Evolutionary conservation across 2,113 vertebrate genomes (phyloP), one percentile per base, ranked within the genome.

Genomic region (Corvus cornix): DNA sequence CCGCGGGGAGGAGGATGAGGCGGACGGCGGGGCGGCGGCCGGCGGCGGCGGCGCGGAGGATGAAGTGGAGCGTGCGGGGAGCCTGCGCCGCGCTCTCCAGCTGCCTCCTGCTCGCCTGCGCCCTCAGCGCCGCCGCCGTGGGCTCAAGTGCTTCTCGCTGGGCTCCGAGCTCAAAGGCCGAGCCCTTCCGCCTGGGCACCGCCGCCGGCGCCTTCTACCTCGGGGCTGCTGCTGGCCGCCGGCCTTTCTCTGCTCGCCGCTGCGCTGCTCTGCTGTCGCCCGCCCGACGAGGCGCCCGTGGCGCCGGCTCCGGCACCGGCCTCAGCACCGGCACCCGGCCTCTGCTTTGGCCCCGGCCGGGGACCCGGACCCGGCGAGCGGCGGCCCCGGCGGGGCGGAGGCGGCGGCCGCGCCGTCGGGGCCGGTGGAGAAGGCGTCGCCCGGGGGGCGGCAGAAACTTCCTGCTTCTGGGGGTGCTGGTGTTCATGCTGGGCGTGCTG

Each of bases 41-140:
- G 63, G 63, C 63, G 63, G 63, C 63, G 63, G 63, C 64, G 64
- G 64, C 98, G 98, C 98, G 98, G 98, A 99, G 98, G 98, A 99
- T 99, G 99, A 99, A 99, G 99, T 98, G 98, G 98, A 99, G 98
- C 98, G 98, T 98, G 97, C 98, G 98, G 98, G 99, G 99, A 98
- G 98, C 98, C 98, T 99, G 99, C 98, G 98, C 98, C 98, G 98
- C 99, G 97, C 98, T 99, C 94, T 99, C 99, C 98, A 98, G 98
- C 98, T 98, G 98, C 97, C 98, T 99, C 97, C 98, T 99, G 97
- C 98, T 99, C 97, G 98, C 98, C 97, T 99, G 99, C 97, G 99
- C 99, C 97, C 98, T 99, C 94, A 98, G 99, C 98, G 98, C 99
- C 97, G 98, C 99, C 96, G 98, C 98, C 84, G 98, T 99, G 95